These are phyloP conservation scores for Micrasema longulum DNA, from an alignment of 1,140 invertebrate genomes.

Conservation along the genomic window DNA sequence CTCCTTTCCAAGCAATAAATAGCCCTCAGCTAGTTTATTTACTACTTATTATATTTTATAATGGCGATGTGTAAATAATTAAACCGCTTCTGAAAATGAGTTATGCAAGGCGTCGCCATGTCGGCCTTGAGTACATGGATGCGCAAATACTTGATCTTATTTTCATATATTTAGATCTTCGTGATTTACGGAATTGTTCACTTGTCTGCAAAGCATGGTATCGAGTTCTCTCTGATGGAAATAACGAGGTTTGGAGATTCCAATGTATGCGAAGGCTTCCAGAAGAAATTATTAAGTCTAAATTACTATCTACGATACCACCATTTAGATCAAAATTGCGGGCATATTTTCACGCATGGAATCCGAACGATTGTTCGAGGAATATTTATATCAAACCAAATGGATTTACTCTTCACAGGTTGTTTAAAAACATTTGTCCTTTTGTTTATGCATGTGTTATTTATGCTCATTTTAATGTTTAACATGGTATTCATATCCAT, in stretches of 20 bases:
- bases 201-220: slow-evolving; percentile 96
- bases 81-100: neutral
- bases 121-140: slow-evolving; percentile 26
- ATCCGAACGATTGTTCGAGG: slow-evolving; percentile 95
- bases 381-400: slow-evolving; percentile 98
- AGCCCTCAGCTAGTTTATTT: slow-evolving; percentile 8
- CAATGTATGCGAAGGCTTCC: slow-evolving; percentile 90
- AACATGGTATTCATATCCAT: no score
- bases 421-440: no score
- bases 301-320: slow-evolving; percentile 88
- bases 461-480: no score
- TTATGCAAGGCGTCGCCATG: slow-evolving; percentile 28
- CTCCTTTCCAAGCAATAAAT: slow-evolving; percentile 10
- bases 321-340: slow-evolving; percentile 95
- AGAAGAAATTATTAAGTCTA: slow-evolving; percentile 92
- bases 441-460: no score
- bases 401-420: slow-evolving; percentile 95
- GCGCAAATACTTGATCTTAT: slow-evolving; percentile 86
- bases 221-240: slow-evolving; percentile 90
- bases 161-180: slow-evolving; percentile 92
- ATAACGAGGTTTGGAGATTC: slow-evolving; percentile 94
- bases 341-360: slow-evolving; percentile 97
- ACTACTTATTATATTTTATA: slow-evolving; percentile 6
- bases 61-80: neutral
- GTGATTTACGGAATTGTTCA: slow-evolving; percentile 88